A percentile compares a stretch with the other conserved stretches of the same genome.
phyloP scores from a whole-genome alignment of 2,797 vertebrate species.

The Myripristis murdjan region DNA sequence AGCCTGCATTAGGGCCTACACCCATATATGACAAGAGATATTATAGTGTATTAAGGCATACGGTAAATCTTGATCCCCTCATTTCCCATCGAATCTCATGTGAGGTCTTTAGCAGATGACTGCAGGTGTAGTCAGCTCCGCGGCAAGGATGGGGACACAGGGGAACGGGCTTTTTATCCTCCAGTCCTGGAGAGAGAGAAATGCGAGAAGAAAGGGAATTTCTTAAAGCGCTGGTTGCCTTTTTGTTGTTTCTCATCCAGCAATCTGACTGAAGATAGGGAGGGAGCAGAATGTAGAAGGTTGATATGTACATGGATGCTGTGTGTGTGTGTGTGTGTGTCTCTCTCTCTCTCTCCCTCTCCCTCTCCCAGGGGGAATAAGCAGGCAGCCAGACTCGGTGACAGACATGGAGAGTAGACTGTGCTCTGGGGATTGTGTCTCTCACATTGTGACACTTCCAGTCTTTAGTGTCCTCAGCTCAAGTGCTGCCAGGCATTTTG shows the following conservation, averaged over 20 bases:
- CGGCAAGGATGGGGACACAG: slow-evolving; percentile 14
- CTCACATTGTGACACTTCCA: slow-evolving; percentile 77
- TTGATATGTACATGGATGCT: slow-evolving; percentile 28
- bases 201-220: slow-evolving; percentile 29
- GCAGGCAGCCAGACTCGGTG: slow-evolving; percentile 66
- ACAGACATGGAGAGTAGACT: slow-evolving; percentile 72
- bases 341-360: slow-evolving; percentile 45
- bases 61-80: slow-evolving; percentile 64
- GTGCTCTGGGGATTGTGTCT: slow-evolving; percentile 78
- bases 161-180: slow-evolving; percentile 19
- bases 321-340: not conserved
- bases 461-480: slow-evolving; percentile 77
- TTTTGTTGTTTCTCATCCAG: slow-evolving; percentile 44
- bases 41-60: slow-evolving; percentile 39
- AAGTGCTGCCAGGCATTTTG: slow-evolving; percentile 61
- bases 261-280: slow-evolving; percentile 59
- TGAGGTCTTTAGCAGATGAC: slow-evolving; percentile 48
- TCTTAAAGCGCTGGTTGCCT: slow-evolving; percentile 22
- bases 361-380: slow-evolving; percentile 58
- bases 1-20: slow-evolving; percentile 53
- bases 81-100: slow-evolving; percentile 42
- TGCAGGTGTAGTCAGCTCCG: slow-evolving; percentile 51
- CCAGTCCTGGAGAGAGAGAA: slow-evolving; percentile 9
- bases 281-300: slow-evolving; percentile 42
- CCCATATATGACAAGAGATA: slow-evolving; percentile 19